Percentiles rank a stretch among this genome's conserved stretches.
Conservation (phyloP, 2,797 vertebrate genomes). For the Chelon labrosus region DNA sequence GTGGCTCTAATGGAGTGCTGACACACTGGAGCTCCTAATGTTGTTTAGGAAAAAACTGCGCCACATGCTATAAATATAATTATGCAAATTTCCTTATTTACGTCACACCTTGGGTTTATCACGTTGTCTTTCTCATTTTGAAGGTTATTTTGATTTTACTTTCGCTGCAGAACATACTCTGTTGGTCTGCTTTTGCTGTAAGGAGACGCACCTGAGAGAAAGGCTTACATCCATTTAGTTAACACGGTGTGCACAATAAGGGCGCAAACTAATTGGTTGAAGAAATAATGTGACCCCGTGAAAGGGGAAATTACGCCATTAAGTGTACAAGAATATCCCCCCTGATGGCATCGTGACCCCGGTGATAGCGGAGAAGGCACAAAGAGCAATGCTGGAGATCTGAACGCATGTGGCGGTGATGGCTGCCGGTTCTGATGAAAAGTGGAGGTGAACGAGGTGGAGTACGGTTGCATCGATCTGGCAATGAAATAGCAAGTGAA, state of each 20-base stretch:
- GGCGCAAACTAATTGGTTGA: background rate
- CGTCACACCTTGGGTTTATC: too few relatives aligned
- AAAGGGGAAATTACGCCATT: background rate
- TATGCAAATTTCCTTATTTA: too few relatives aligned
- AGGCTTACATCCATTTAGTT: too few relatives aligned
- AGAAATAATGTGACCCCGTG: background rate
- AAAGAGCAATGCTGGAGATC: background rate
- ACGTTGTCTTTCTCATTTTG: too few relatives aligned
- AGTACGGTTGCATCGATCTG: conserved; percentile 4
- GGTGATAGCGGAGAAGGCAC: background rate
- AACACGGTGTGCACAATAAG: too few relatives aligned
- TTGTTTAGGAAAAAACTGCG: background rate
- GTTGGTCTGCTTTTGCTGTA: too few relatives aligned
- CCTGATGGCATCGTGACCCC: background rate
- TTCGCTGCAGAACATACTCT: too few relatives aligned
- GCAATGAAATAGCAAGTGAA: conserved; percentile 8
- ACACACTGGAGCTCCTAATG: conserved; percentile 3
- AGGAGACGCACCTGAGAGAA: too few relatives aligned
- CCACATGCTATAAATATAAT: too few relatives aligned
- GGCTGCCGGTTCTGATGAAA: conserved; percentile 1
- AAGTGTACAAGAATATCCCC: background rate
- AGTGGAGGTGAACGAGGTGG: background rate
- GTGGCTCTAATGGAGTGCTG: conserved; percentile 37
- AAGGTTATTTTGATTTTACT: too few relatives aligned
- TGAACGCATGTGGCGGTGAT: background rate